These are phyloP conservation scores for Sterna hirundo DNA, from an alignment of 2,113 vertebrate species.

Conservation along the genomic window DNA sequence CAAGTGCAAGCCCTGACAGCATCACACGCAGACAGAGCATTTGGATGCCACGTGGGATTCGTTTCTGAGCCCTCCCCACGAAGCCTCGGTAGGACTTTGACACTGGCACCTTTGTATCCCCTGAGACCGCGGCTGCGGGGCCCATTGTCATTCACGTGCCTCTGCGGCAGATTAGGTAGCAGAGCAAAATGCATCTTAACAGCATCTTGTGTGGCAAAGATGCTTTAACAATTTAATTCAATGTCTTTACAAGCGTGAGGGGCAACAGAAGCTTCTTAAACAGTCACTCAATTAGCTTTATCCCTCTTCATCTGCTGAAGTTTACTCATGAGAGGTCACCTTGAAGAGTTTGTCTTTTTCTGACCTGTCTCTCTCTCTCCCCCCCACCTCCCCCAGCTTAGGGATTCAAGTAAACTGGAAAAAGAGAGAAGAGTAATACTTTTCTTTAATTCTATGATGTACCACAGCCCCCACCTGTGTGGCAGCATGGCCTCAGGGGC, in stretches of 20 bases:
- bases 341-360: background rate
- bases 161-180: background rate
- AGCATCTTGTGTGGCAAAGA: background rate
- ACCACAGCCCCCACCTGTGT: background rate
- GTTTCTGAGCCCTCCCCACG: background rate
- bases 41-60: background rate
- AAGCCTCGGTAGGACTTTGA: background rate
- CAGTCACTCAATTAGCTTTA: background rate
- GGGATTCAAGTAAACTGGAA: background rate
- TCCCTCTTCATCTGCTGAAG: background rate
- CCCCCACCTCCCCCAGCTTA: accelerated
- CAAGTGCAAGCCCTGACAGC: background rate
- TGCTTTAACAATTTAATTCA: background rate
- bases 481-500: too few relatives aligned
- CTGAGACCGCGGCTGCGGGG: background rate
- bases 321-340: background rate
- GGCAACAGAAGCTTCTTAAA: background rate
- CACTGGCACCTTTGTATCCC: background rate
- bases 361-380: background rate
- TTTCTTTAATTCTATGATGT: background rate
- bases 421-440: background rate
- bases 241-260: background rate
- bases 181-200: background rate
- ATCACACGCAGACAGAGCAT: background rate
- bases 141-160: background rate